Evolutionary conservation across 2,888 invertebrate genomes (phyloP), one percentile per base, ranked within the genome.

Genomic region (Ornithoptera priamus): DNA sequence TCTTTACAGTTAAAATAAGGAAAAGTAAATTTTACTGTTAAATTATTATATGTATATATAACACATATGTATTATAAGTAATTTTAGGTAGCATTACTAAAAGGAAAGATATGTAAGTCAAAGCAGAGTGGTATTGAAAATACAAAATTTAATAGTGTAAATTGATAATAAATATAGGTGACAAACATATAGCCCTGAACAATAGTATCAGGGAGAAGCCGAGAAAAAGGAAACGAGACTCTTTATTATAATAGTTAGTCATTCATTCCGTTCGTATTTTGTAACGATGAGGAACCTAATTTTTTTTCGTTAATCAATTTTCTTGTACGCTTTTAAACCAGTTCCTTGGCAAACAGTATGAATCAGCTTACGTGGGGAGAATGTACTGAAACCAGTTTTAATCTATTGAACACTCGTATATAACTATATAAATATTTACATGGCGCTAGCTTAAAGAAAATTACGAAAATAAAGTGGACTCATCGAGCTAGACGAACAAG

Each of bases 351-450:
- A 73, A 73, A 75, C 71, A 72, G 74, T 72, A 75, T 82, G 82
- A 82, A 77, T 82, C 82, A 80, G 77, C 73, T 75, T 71, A 69
- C 72, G 73, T 75, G 75, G 72, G 72, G 71, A 70, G 72, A 75
- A 74, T 70, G 72, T 73, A 72, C 75, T 75, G 77, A 74, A 82
- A 88, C 89, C 80, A 79, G 88, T 89, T 89, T 82, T 78, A 72
- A 76, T 76, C 79, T 79, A 78, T 77, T 72, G 72, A 72, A 77
- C 76, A 76, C 75, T 76, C 81, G 80, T 82, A 81, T 75, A 78
- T 81, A 77, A 77, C 74, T 66, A 69, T 62, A 68, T 72, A 72
- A 67, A 67, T 68, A 69, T 73, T 68, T 56, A 50, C 39, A 46
- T 46, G 24, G 58, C 24, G 22, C 18, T 39, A 39, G 39, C 46